phyloP scores from a whole-genome alignment of 2,797 vertebrate genomes.

The Gymnothorax javanicus region DNA sequence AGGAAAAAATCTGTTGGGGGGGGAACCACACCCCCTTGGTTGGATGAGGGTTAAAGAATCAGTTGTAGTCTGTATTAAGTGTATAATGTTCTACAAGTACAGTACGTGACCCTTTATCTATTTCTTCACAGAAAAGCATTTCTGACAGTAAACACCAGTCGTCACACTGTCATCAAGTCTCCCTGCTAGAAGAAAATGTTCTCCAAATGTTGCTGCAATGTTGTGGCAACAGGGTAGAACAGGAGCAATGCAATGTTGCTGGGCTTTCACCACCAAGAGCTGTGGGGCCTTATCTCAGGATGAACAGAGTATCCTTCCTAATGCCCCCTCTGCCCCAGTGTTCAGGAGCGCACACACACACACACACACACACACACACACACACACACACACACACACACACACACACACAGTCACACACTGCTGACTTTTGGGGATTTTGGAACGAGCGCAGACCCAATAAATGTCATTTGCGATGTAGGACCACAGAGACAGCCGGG shows the following conservation, averaged over 20 bases:
- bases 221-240: neutral
- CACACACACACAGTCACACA: neutral
- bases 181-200: no score
- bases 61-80: no score
- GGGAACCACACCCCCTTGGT: no score
- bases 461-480: constrained; percentile 34
- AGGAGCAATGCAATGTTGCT: neutral
- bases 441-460: constrained; percentile 11
- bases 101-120: neutral
- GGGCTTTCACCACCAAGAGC: neutral
- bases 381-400: no score
- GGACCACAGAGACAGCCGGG: neutral
- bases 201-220: neutral
- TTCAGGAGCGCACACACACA: no score
- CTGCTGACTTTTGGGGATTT: neutral
- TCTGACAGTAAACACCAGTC: neutral
- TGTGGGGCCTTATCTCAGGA: neutral
- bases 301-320: neutral
- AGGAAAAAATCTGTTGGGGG: no score
- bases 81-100: no score
- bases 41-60: no score
- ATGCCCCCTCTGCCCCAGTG: neutral
- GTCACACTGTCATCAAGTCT: no score
- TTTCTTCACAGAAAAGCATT: neutral
- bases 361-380: neutral